Evolutionary conservation across 2,113 vertebrate species (phyloP).

Genomic region (Lethenteron reissneri): DNA sequence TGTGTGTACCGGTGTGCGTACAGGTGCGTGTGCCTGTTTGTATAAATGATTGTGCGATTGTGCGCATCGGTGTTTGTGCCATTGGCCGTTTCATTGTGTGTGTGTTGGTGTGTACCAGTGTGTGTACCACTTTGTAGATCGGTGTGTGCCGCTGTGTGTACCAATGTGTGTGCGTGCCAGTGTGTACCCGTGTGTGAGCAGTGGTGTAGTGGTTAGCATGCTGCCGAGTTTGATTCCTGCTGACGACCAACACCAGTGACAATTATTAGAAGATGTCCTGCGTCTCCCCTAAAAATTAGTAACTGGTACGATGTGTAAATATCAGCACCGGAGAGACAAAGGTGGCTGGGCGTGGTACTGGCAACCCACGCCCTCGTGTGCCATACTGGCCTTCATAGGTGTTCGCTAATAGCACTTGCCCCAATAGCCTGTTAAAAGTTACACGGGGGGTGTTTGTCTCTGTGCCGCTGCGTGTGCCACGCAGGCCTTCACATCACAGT

Average conservation of each 20-base stretch:
- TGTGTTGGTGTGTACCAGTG: not conserved
- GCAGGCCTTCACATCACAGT: constrained; percentile 65
- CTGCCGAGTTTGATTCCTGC: no score
- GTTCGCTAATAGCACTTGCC: no score
- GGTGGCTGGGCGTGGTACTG: no score
- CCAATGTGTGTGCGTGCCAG: not conserved
- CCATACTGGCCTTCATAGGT: no score
- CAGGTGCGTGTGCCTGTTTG: not conserved
- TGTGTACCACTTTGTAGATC: not conserved
- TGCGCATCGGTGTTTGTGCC: not conserved
- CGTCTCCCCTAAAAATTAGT: no score
- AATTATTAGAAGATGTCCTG: no score
- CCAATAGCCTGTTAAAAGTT: no score
- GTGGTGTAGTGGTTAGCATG: no score
- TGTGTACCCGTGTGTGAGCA: rapidly evolving
- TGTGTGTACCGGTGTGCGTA: not conserved
- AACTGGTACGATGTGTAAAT: no score
- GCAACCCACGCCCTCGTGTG: no score
- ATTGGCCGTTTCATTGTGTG: not conserved
- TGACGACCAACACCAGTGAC: no score
- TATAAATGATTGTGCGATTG: not conserved
- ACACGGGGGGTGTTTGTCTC: not conserved
- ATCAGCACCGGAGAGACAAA: no score
- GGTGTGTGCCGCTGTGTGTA: not conserved
- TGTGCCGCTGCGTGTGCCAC: rapidly evolving